Evolutionary conservation across 1,140 invertebrate genomes (phyloP).

Genomic region (Ceratina australensis): DNA sequence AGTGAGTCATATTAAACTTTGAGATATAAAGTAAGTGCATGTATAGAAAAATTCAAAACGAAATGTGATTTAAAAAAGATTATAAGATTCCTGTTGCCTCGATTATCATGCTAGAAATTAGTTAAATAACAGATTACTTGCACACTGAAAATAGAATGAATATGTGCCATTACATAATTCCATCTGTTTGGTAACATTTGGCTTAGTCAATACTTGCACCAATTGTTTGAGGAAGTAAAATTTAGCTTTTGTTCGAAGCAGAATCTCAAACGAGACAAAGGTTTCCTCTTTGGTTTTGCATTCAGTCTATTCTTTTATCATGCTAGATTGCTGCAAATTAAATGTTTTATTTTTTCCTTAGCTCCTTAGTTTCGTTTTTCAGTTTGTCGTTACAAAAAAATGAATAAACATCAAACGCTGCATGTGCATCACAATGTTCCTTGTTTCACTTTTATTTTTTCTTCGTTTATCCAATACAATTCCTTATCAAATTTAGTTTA

Average conservation of each 20-base stretch:
- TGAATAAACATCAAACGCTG: no score
- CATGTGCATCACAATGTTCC: no score
- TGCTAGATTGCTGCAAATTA: no score
- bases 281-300: no score
- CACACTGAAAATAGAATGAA: background rate
- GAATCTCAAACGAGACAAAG: background rate
- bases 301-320: no score
- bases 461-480: no score
- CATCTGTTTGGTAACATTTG: background rate
- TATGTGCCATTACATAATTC: constrained; percentile 4
- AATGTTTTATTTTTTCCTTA: no score
- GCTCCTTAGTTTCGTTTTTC: no score
- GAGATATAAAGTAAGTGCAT: background rate
- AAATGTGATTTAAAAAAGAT: background rate
- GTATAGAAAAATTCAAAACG: background rate
- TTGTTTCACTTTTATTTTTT: no score
- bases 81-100: background rate
- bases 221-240: constrained; percentile 6
- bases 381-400: no score
- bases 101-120: background rate
- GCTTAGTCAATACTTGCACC: background rate
- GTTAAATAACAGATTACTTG: constrained; percentile 7
- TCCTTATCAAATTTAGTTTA: no score
- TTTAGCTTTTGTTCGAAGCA: background rate
- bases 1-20: background rate